Conservation (phyloP, 2,888 invertebrate species). For the Myathropa florea region DNA sequence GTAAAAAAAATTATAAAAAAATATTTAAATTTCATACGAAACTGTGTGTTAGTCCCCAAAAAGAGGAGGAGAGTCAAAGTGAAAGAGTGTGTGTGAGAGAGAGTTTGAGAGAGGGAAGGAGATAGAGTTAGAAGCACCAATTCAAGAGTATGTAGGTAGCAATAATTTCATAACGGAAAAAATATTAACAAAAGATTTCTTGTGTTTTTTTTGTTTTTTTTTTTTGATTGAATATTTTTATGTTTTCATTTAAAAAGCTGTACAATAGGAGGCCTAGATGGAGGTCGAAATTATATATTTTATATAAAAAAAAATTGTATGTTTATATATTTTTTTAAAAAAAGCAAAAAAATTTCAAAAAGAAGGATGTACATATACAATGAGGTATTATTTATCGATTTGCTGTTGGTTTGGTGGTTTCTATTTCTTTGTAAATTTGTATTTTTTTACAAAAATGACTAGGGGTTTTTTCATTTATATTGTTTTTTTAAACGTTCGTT, state of each 20-base stretch:
- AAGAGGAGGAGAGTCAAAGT: conserved; percentile 48
- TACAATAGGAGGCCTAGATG: conserved; percentile 63
- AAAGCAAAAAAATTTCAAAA: conserved; percentile 54
- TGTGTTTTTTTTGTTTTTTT: conserved; percentile 39
- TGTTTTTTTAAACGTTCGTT: too few relatives aligned
- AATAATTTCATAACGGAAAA: conserved; percentile 41
- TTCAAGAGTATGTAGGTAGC: conserved; percentile 56
- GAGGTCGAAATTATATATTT: conserved; percentile 43
- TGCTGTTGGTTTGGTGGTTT: conserved; percentile 15
- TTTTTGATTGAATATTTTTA: neutral
- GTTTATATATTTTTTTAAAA: conserved; percentile 23
- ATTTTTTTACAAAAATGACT: conserved; percentile 71
- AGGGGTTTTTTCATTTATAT: conserved; percentile 62
- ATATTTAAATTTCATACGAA: conserved; percentile 12
- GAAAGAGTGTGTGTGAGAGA: conserved; percentile 18
- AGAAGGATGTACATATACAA: conserved; percentile 73
- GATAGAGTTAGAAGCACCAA: conserved; percentile 68
- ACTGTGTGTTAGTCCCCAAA: conserved; percentile 59
- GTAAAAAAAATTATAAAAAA: conserved; percentile 50
- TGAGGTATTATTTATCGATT: conserved; percentile 26
- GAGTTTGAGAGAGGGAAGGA: conserved; percentile 51
- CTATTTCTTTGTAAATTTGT: conserved; percentile 30
- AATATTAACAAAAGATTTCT: conserved; percentile 64
- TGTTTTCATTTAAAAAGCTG: conserved; percentile 39
- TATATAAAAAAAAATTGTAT: conserved; percentile 28